Evolutionary conservation across 2,888 invertebrate genomes (phyloP).

Genomic region (Coelinius sp.): DNA sequence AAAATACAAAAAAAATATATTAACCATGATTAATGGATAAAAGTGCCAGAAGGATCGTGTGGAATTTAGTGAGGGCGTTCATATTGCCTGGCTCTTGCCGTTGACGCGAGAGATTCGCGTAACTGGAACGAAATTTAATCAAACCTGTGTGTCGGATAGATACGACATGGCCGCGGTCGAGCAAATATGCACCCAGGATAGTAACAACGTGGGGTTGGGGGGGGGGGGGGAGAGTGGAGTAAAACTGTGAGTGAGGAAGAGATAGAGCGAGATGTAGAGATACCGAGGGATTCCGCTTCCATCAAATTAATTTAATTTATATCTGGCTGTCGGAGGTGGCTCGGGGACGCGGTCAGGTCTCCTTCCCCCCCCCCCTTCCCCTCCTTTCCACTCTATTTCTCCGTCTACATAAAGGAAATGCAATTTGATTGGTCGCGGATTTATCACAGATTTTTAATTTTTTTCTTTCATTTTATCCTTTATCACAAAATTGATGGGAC

Average conservation of each 20-base stretch:
- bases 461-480: background rate
- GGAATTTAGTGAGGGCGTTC: conserved; percentile 30
- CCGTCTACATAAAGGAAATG: background rate
- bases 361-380: conserved; percentile 15
- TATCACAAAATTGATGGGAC: no score
- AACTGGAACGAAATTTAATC: conserved; percentile 62
- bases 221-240: conserved; percentile 35
- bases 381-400: background rate
- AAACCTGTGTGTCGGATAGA: conserved; percentile 58
- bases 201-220: conserved; percentile 25
- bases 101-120: conserved; percentile 53
- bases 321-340: conserved; percentile 59
- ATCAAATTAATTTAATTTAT: conserved; percentile 69
- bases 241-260: conserved; percentile 10
- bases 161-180: conserved; percentile 54
- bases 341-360: conserved; percentile 53
- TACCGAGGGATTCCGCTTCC: conserved; percentile 54
- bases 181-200: conserved; percentile 57
- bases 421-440: background rate
- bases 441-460: background rate
- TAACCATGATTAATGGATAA: conserved; percentile 3
- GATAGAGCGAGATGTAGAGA: conserved; percentile 32
- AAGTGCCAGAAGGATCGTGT: background rate
- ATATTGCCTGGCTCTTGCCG: conserved; percentile 33
- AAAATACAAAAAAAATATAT: conserved; percentile 10